Evolutionary conservation across 2,797 vertebrate species (phyloP).

Genomic region (Adelosebastes latens): DNA sequence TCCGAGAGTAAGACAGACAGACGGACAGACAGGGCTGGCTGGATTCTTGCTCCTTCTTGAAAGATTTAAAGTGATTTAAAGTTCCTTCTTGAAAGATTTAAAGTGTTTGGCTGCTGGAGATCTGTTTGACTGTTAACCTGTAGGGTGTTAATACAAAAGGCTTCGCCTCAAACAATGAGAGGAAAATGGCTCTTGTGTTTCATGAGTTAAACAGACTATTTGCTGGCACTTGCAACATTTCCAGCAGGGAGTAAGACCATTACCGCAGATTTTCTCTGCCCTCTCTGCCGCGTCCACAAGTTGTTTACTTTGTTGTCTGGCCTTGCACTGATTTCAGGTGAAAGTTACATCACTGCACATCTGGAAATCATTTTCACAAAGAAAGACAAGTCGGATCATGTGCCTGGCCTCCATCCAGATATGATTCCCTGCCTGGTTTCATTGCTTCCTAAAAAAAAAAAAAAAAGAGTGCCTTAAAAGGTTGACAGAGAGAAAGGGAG

Average conservation of each 20-base stretch:
- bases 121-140: constrained; percentile 15
- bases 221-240: constrained; percentile 23
- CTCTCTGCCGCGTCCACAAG: constrained; percentile 9
- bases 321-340: constrained; percentile 38
- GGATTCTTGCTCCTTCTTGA: not conserved
- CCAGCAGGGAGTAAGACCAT: not conserved
- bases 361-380: constrained; percentile 55
- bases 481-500: constrained; percentile 2
- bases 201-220: not conserved
- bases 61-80: not conserved
- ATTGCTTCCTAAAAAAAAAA: constrained; percentile 12
- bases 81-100: not conserved
- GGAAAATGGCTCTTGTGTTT: constrained; percentile 4
- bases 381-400: constrained; percentile 37
- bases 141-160: not conserved
- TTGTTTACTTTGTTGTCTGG: constrained; percentile 27
- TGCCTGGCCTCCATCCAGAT: constrained; percentile 43
- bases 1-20: constrained; percentile 30
- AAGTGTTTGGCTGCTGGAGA: not conserved
- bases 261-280: not conserved
- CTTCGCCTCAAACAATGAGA: not conserved
- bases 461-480: constrained; percentile 20
- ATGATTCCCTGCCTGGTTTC: constrained; percentile 15
- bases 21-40: constrained; percentile 13
- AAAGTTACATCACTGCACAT: constrained; percentile 63